Conservation (phyloP, 2,797 vertebrate genomes). For the Phoeniculus purpureus region DNA sequence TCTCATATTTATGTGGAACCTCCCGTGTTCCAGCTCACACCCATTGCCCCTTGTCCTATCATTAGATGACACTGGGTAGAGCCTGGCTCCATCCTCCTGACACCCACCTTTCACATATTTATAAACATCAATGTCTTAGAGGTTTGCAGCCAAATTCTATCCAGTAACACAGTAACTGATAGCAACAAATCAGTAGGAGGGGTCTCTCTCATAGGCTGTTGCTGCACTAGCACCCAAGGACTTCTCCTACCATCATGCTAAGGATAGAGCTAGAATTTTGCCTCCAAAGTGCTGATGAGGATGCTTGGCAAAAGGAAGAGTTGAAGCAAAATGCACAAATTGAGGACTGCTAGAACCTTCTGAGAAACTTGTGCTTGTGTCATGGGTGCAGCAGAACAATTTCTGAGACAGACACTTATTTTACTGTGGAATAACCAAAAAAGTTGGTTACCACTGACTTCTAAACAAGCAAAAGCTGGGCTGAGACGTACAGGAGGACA, state of each 20-base stretch:
- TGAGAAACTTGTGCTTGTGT: background rate
- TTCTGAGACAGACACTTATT: background rate
- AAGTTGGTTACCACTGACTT: background rate
- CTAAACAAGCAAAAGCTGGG: background rate
- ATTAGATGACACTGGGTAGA: too few species aligned
- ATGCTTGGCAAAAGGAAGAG: background rate
- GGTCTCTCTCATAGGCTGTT: background rate
- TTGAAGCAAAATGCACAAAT: background rate
- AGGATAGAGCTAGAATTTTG: background rate
- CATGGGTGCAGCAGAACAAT: rapidly evolving
- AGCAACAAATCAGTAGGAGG: background rate
- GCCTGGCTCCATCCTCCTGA: too few species aligned
- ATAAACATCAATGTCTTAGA: background rate
- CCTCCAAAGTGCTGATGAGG: background rate
- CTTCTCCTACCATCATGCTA: background rate
- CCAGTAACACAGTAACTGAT: background rate
- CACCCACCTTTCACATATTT: too few species aligned
- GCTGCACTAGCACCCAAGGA: background rate
- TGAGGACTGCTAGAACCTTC: background rate
- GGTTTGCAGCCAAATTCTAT: background rate
- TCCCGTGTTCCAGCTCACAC: too few species aligned
- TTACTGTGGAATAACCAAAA: background rate
- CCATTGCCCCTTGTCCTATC: too few species aligned
- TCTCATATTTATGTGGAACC: too few species aligned
- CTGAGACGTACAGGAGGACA: background rate